Evolutionary conservation across 2,797 vertebrate species (phyloP), one percentile per base, ranked within the genome.

Genomic region (Chaunax sp.): DNA sequence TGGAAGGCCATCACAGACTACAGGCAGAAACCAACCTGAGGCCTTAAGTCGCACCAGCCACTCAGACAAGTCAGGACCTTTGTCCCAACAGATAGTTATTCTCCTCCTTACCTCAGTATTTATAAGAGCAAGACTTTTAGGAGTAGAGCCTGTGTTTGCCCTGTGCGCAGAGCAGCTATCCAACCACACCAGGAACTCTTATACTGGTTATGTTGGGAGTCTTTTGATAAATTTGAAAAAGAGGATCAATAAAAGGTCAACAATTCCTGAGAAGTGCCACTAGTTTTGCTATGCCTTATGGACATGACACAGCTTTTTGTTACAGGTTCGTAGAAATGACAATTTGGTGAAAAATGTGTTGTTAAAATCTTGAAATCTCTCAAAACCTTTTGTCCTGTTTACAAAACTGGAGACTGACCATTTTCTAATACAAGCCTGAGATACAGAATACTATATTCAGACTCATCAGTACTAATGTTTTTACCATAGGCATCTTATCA

Each of bases 1-100:
- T 99, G 98, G 97, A 99, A 95, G 86, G 96, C 96, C 82, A 98
- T 99, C 88, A 89, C 81, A 33, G 96, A 97, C 83, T 93, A 95
- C 77, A 92, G 97, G 80, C 90, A 95, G 85, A 95, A 96, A 64
- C 94, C 91, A 0, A 67, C 86, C 84, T 97, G 95, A 92, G 70
- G 84, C 86, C 23, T 72, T 89, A 86, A 22, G 25, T 61, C 63
- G 76, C 81, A 44, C 58, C 70, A 49, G 69, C 50, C 80, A 44
- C 69, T 78, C 72, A 23, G 45, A 81, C 47, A 75, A 77, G 53
- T 66, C 70, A 40, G 64, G 12, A 14, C 60, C 2, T 55, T 28
- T 8, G 69, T 64, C 53, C 61, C 55, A 35, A 44, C 44, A 69
- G 45, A 78, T 78, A 78, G 86, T 79, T 81, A 52, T 86, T 84